phyloP scores from a whole-genome alignment of 37 sponge, comb jelly and placozoan genomes.

The Halisarca cf. caerulea region DNA sequence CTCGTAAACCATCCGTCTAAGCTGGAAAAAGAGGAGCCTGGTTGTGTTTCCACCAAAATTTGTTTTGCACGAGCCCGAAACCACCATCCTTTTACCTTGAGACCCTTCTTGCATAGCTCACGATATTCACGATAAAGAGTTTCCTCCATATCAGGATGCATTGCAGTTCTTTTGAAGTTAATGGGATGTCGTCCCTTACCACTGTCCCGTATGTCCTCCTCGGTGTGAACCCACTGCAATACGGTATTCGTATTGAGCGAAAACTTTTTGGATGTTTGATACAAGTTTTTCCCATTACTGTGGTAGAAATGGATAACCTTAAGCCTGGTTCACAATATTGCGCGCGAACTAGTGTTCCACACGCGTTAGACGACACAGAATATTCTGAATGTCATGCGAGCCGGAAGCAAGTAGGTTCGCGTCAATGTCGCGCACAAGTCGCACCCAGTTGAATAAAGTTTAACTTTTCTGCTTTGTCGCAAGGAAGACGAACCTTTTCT shows the following conservation, averaged over 20 bases:
- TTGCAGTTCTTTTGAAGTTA: slow-evolving; percentile 19
- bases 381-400: too few relatives aligned
- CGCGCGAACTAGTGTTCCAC: too few relatives aligned
- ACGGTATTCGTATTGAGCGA: slow-evolving; percentile 22
- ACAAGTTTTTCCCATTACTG: slow-evolving; percentile 27
- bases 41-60: slow-evolving; percentile 16
- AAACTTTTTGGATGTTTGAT: slow-evolving; percentile 32
- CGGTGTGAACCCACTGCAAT: slow-evolving; percentile 19
- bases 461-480: too few relatives aligned
- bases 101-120: neutral
- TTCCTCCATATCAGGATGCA: slow-evolving; percentile 39
- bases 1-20: slow-evolving; percentile 14
- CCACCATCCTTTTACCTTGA: slow-evolving; percentile 53
- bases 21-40: neutral
- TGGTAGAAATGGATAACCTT: slow-evolving; percentile 16
- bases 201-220: slow-evolving; percentile 10
- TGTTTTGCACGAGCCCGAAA: slow-evolving; percentile 25
- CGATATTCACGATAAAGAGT: slow-evolving; percentile 30
- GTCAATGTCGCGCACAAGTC: too few relatives aligned
- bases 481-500: too few relatives aligned
- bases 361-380: too few relatives aligned
- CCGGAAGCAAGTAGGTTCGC: too few relatives aligned
- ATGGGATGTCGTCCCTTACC: slow-evolving; percentile 15
- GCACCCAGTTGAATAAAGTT: too few relatives aligned
- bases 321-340: too few relatives aligned